These are phyloP conservation scores for Hyperoplus lanceolatus DNA, from an alignment of 2,797 vertebrate species.

Conservation along the genomic window DNA sequence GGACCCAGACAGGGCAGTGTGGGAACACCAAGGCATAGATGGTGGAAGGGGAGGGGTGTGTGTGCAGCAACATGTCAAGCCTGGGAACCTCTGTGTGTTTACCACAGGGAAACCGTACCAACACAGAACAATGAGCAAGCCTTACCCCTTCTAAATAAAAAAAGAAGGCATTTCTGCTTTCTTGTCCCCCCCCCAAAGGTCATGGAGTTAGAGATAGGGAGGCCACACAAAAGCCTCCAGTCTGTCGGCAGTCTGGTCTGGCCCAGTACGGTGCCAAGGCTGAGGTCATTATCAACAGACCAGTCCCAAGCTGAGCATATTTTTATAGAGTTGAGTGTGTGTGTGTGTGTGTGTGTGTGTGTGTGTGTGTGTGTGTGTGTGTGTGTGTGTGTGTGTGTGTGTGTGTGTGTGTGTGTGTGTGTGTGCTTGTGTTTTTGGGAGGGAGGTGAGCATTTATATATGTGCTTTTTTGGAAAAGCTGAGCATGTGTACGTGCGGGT, in stretches of 20 bases:
- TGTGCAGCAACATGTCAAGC: slow-evolving; percentile 79
- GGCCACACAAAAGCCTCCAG: slow-evolving; percentile 83
- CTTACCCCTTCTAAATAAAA: slow-evolving; percentile 84
- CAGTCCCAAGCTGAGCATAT: slow-evolving; percentile 80
- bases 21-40: slow-evolving; percentile 85
- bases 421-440: slow-evolving; percentile 25
- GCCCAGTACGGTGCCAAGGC: slow-evolving; percentile 80
- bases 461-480: slow-evolving; percentile 55
- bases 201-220: slow-evolving; percentile 84
- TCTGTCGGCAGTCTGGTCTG: slow-evolving; percentile 83
- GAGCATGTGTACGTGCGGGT: slow-evolving; percentile 34
- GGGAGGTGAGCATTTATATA: slow-evolving; percentile 44
- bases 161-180: slow-evolving; percentile 72
- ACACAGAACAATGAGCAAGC: slow-evolving; percentile 91
- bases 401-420: slow-evolving; percentile 50
- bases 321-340: slow-evolving; percentile 78
- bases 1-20: slow-evolving; percentile 87
- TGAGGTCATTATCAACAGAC: slow-evolving; percentile 87
- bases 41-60: slow-evolving; percentile 50
- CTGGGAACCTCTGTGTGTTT: slow-evolving; percentile 94
- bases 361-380: slow-evolving; percentile 54
- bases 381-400: slow-evolving; percentile 34
- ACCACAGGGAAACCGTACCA: slow-evolving; percentile 89
- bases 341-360: slow-evolving; percentile 42
- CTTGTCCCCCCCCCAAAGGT: slow-evolving; percentile 77